Conservation (phyloP, 2,888 invertebrate genomes). For the Lycia hirtaria region DNA sequence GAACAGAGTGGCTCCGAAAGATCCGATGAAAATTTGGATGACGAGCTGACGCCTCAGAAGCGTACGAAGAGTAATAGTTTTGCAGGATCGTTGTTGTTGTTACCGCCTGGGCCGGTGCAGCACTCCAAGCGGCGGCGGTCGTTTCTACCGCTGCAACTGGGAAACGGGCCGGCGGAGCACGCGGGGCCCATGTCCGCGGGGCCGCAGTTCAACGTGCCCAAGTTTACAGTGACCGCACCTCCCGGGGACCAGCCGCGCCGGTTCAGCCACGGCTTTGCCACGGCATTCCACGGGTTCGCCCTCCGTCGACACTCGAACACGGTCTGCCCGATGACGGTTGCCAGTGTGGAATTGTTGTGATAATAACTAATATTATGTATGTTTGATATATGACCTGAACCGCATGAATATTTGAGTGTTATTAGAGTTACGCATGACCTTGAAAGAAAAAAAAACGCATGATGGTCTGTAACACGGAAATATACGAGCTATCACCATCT, state of each 20-base stretch:
- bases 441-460: constrained; percentile 6
- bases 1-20: constrained; percentile 66
- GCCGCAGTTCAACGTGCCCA: constrained; percentile 81
- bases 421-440: constrained; percentile 38
- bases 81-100: constrained; percentile 70
- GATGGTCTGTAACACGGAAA: constrained; percentile 4
- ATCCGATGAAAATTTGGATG: constrained; percentile 50
- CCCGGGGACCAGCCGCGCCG: constrained; percentile 82
- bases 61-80: constrained; percentile 79
- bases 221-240: constrained; percentile 83
- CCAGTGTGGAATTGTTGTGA: constrained; percentile 62
- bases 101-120: constrained; percentile 53
- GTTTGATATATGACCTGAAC: constrained; percentile 28
- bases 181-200: constrained; percentile 77
- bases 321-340: constrained; percentile 84
- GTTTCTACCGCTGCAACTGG: constrained; percentile 86
- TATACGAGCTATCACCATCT: background rate
- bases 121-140: constrained; percentile 80
- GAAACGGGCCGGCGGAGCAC: constrained; percentile 53
- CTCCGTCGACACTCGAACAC: constrained; percentile 88
- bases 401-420: constrained; percentile 35
- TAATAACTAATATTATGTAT: constrained; percentile 39
- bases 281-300: constrained; percentile 86
- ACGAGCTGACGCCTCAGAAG: constrained; percentile 62
- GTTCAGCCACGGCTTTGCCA: constrained; percentile 79